Base-by-base conservation (phyloP, 2,888 invertebrate genomes). In the Chrysomela aeneicollis region DNA sequence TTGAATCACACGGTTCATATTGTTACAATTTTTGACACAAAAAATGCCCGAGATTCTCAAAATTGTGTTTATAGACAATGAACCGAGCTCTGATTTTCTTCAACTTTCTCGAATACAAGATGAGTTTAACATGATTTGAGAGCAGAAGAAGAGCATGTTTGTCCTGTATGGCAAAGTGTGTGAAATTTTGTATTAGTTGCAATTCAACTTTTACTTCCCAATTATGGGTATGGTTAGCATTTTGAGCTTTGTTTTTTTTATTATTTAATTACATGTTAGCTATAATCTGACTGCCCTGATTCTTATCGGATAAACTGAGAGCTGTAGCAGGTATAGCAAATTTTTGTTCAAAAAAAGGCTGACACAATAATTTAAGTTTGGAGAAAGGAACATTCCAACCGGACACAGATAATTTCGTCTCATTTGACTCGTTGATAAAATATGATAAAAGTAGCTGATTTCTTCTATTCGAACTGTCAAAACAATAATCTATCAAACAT, bases 1-100 rank as follows among this genome's bases (percentile, higher is more conserved):
- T n/a, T n/a, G n/a, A n/a, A 57, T 57, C 57, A 46, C 57, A 57
- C 57, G 57, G 26, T 32, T 18, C 4, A 46, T n/a, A 35, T 54
- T 55, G 17, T n/a, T 15, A 2, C 2, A 42, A 42, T 17, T 52
- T 32, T 46, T 17, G 26, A 17, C 10, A 42, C 42, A 26, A 57
- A 26, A 17, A 46, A 57, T 53, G 15, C 26, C 21, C 21, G 42
- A 42, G n/a, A 42, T 46, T 57, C 57, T 17, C 57, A 47, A 57
- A 26, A 57, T 57, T 57, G 57, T 57, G 22, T 46, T 21, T 42
- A 19, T 19, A 46, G 12, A 57, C 57, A 57, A 57, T 46, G 46
- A 15, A 6, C 22, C 37, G 42, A 26, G 22, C 17, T 57, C 46
- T 9, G 15, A 57, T 57, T 30, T 57, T 30, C 15, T 22, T 9